Conservation (phyloP, 2,113 vertebrate species). For the Procavia capensis region DNA sequence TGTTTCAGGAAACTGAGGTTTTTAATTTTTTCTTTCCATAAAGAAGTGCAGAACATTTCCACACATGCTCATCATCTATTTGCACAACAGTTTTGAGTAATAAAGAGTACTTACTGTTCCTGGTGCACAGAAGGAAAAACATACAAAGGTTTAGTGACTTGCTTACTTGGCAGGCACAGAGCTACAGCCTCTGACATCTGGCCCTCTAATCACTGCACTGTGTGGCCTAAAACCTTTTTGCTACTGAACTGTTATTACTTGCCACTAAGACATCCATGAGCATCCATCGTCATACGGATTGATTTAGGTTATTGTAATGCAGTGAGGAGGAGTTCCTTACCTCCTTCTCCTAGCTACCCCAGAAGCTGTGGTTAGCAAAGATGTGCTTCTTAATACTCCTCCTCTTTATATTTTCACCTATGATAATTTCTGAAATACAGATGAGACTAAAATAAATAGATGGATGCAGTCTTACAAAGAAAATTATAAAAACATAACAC, state of each 20-base stretch:
- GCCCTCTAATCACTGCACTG: neutral
- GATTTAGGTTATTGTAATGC: constrained; percentile 17
- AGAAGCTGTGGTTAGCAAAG: neutral
- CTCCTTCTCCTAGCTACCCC: neutral
- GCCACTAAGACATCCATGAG: constrained; percentile 8
- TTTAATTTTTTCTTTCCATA: constrained; percentile 45
- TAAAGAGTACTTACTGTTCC: neutral
- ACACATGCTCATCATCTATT: neutral
- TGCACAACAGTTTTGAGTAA: constrained; percentile 7
- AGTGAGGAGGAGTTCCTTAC: neutral
- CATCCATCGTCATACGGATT: neutral
- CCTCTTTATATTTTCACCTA: neutral
- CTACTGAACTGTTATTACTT: constrained; percentile 26
- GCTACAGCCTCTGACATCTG: neutral
- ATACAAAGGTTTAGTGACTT: constrained; percentile 45
- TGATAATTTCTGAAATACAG: neutral
- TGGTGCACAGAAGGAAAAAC: neutral
- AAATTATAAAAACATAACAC: constrained; percentile 11
- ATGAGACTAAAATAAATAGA: neutral
- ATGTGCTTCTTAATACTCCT: neutral
- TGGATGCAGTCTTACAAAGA: neutral
- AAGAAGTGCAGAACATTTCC: constrained; percentile 6
- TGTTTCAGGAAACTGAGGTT: neutral
- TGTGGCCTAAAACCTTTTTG: constrained; percentile 10
- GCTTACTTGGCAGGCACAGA: constrained; percentile 34